Percentiles rank a stretch among this genome's conserved stretches.
Conservation (phyloP, 2,888 invertebrate species). For the Microplitis deprimator region DNA sequence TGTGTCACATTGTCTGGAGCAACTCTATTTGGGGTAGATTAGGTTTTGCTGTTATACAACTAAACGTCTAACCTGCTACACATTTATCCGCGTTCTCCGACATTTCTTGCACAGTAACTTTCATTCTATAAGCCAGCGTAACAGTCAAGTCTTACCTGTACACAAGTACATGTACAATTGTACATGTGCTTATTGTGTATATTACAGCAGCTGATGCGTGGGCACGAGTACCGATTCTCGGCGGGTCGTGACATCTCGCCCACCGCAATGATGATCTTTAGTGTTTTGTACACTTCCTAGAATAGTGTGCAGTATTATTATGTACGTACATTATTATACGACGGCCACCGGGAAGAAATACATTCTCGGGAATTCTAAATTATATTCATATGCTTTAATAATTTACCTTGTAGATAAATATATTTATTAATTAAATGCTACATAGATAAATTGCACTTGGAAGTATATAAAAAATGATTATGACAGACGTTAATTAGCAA, state of each 20-base stretch:
- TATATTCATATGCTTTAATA: not conserved
- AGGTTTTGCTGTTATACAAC: conserved; percentile 53
- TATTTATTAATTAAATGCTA: conserved; percentile 3
- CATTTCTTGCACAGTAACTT: conserved; percentile 30
- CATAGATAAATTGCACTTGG: conserved; percentile 8
- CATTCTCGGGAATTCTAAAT: not conserved
- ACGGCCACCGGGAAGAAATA: not conserved
- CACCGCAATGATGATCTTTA: conserved; percentile 22
- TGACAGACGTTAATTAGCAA: not conserved
- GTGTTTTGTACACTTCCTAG: conserved; percentile 2
- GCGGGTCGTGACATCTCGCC: conserved; percentile 31
- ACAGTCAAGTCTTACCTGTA: not conserved
- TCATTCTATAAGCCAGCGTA: conserved; percentile 11
- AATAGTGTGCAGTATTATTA: not conserved
- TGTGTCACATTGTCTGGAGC: conserved; percentile 55
- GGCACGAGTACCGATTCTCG: conserved; percentile 26
- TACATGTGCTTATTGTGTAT: not conserved
- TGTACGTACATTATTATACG: not conserved
- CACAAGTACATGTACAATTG: not conserved
- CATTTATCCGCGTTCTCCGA: conserved; percentile 6
- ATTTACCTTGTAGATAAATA: not conserved
- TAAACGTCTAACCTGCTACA: conserved; percentile 13
- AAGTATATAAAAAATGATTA: not conserved
- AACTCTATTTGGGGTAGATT: conserved; percentile 54
- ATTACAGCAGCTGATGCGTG: conserved; percentile 24